Conservation (phyloP, 2,888 invertebrate genomes). For the Drosophila testacea region DNA sequence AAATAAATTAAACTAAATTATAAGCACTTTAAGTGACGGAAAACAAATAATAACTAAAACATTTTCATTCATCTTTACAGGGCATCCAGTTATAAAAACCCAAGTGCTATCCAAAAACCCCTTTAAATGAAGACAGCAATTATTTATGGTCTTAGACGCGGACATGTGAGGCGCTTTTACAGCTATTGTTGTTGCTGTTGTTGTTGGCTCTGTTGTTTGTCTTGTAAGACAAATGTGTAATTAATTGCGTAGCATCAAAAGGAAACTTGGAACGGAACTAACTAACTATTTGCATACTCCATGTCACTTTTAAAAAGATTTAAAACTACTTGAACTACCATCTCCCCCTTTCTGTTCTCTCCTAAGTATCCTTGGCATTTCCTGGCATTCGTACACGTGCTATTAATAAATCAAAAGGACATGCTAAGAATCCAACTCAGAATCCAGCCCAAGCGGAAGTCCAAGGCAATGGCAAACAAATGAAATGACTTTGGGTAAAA, state of each 20-base stretch:
- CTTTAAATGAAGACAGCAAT: conserved; percentile 57
- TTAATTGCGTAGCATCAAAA: conserved; percentile 83
- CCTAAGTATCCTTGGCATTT: conserved; percentile 5
- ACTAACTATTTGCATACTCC: conserved; percentile 74
- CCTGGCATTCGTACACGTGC: conserved; percentile 52
- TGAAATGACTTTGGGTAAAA: conserved; percentile 65
- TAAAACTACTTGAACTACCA: conserved; percentile 25
- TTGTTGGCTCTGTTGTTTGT: conserved; percentile 65
- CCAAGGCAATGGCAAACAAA: conserved; percentile 66
- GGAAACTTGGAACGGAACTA: conserved; percentile 70
- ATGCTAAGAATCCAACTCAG: conserved; percentile 48
- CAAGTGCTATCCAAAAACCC: conserved; percentile 2
- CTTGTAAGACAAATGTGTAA: conserved; percentile 85
- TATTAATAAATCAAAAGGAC: conserved; percentile 81
- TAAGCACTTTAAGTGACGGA: too few relatives aligned
- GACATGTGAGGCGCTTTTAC: conserved; percentile 57
- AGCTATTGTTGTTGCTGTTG: conserved; percentile 26
- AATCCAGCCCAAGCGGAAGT: conserved; percentile 47
- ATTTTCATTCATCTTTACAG: conserved; percentile 2
- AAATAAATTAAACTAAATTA: too few relatives aligned
- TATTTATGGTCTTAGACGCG: conserved; percentile 78
- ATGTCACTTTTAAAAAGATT: conserved; percentile 57
- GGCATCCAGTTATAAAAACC: conserved; percentile 9
- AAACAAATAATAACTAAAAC: too few relatives aligned
- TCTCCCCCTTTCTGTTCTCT: not conserved